Conservation (phyloP, 2,113 vertebrate genomes). For the Chaenogobius annularis region DNA sequence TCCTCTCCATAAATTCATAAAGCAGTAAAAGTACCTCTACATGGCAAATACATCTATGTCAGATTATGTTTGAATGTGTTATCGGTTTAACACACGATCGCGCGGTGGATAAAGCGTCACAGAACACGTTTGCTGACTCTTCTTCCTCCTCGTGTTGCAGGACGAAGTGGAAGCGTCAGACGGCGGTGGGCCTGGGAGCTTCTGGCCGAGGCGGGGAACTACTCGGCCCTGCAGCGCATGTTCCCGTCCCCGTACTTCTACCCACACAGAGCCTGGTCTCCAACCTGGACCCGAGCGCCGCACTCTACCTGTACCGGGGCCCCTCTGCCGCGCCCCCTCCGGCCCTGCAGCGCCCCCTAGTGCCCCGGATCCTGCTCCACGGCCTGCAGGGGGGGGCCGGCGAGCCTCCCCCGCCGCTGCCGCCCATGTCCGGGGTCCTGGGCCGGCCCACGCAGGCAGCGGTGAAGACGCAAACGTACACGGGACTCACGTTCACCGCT, state of each 20-base stretch:
- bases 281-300: constrained; percentile 93
- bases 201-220: constrained; percentile 94
- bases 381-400: constrained; percentile 89
- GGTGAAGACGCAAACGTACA: constrained; percentile 79
- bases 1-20: too few relatives aligned
- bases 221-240: constrained; percentile 95
- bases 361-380: constrained; percentile 94
- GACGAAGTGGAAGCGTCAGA: constrained; percentile 98
- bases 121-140: background rate
- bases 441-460: constrained; percentile 88
- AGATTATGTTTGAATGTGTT: too few relatives aligned
- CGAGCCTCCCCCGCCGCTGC: constrained; percentile 83
- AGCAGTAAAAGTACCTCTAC: too few relatives aligned
- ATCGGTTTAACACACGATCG: too few relatives aligned
- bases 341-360: constrained; percentile 89
- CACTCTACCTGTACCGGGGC: constrained; percentile 93
- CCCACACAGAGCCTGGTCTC: constrained; percentile 93
- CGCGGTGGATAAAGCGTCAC: too few relatives aligned
- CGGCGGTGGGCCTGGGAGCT: constrained; percentile 94
- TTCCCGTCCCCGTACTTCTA: constrained; percentile 98
- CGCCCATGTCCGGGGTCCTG: constrained; percentile 86
- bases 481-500: constrained; percentile 44
- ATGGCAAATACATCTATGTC: too few relatives aligned
- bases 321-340: constrained; percentile 91
- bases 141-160: constrained; percentile 61